Conservation (phyloP, 2,888 invertebrate species). For the Pollenia griseotomentosa region DNA sequence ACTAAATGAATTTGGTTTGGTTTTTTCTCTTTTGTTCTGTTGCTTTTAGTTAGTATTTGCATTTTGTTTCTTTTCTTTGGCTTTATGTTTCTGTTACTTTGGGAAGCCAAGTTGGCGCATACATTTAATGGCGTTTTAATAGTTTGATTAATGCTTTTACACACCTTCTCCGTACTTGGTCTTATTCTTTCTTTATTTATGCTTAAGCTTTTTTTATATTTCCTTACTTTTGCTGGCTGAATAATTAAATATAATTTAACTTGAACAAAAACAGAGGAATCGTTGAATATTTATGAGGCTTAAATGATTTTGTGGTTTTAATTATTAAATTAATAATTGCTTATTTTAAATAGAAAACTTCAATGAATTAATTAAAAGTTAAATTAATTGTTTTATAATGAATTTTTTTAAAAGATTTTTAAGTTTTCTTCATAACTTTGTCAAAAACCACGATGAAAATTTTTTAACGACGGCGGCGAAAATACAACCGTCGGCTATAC, state of each 20-base stretch:
- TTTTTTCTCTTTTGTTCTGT: not conserved
- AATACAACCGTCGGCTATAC: too few species aligned
- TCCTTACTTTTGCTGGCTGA: constrained; percentile 13
- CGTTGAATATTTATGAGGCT: constrained; percentile 66
- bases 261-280: constrained; percentile 42
- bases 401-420: too few species aligned
- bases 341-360: constrained; percentile 10
- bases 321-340: constrained; percentile 55
- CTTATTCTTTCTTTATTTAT: constrained; percentile 40
- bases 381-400: too few species aligned
- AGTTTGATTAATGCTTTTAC: constrained; percentile 80
- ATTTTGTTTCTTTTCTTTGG: constrained; percentile 28
- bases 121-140: constrained; percentile 80
- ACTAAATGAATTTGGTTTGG: constrained; percentile 5
- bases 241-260: constrained; percentile 47
- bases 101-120: constrained; percentile 67
- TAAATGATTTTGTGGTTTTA: constrained; percentile 64
- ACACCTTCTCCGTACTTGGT: constrained; percentile 76
- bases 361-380: too few species aligned
- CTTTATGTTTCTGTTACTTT: constrained; percentile 26
- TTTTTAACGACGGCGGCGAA: too few species aligned
- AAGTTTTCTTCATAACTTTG: too few species aligned
- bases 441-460: too few species aligned
- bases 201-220: constrained; percentile 45
- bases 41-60: constrained; percentile 7